Percentiles rank a stretch among this genome's conserved stretches.
Conservation (phyloP, 2,888 invertebrate genomes). For the Petrolisthes cinctipes region DNA sequence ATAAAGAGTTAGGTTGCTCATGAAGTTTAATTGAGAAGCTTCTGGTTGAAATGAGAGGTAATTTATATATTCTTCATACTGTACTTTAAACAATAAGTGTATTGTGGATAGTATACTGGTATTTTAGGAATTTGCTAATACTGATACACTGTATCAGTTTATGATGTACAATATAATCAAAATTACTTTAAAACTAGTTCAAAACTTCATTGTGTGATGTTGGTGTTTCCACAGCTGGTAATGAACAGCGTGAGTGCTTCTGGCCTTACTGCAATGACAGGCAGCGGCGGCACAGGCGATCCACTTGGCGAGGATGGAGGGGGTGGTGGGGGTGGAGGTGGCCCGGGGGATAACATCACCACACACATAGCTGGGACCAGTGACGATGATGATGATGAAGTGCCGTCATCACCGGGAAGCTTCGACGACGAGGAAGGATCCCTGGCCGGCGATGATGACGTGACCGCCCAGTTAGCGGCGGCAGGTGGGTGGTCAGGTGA, state of each 20-base stretch:
- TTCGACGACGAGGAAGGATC: constrained; percentile 79
- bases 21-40: too few species aligned
- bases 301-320: constrained; percentile 38
- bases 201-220: too few species aligned
- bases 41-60: too few species aligned
- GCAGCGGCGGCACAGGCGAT: constrained; percentile 36
- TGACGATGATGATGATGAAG: constrained; percentile 82
- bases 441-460: constrained; percentile 87
- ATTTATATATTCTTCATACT: too few species aligned
- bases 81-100: too few species aligned
- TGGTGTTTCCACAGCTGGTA: constrained; percentile 38
- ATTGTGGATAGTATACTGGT: too few species aligned
- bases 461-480: constrained; percentile 94
- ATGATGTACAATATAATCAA: too few species aligned
- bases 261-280: constrained; percentile 41
- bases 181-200: too few species aligned
- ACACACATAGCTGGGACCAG: constrained; percentile 29
- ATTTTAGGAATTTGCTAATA: too few species aligned
- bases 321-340: constrained; percentile 38
- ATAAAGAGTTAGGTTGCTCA: too few species aligned
- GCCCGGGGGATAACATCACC: constrained; percentile 36
- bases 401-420: constrained; percentile 77
- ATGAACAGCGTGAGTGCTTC: constrained; percentile 53
- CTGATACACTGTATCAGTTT: too few species aligned
- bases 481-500: constrained; percentile 78